phyloP scores from a whole-genome alignment of 2,113 vertebrate species.

The Smithornis capensis region DNA sequence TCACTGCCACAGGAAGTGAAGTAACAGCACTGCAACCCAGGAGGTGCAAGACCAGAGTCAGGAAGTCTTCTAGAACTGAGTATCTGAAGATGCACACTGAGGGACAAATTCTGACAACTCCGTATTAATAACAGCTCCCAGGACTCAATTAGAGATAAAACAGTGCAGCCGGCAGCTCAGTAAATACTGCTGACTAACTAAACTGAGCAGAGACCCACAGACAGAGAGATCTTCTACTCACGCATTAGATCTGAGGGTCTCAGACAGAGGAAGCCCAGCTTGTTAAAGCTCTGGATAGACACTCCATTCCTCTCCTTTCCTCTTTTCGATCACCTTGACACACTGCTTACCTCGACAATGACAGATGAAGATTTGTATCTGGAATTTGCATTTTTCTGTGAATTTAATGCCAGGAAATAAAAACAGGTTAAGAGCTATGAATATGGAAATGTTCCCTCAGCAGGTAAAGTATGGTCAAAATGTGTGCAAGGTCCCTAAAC shows the following conservation, averaged over 20 bases:
- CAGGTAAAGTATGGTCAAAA: neutral
- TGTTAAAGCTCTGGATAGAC: neutral
- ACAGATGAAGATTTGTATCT: neutral
- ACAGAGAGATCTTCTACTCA: neutral
- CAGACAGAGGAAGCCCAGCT: neutral
- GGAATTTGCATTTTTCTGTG: neutral
- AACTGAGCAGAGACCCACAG: neutral
- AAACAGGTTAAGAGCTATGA: neutral
- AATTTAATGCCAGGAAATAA: neutral
- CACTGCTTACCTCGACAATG: neutral
- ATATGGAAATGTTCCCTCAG: neutral
- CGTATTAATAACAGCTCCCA: neutral
- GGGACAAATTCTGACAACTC: neutral
- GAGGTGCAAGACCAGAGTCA: neutral
- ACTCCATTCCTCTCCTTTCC: neutral
- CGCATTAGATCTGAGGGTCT: neutral
- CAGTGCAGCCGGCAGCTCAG: neutral
- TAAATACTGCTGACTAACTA: neutral
- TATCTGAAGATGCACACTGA: neutral
- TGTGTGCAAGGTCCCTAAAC: neutral
- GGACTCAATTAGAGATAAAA: neutral
- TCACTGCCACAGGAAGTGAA: neutral
- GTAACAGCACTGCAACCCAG: neutral
- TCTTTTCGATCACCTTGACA: neutral
- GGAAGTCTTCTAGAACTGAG: neutral